phyloP scores from a whole-genome alignment of 2,888 invertebrate genomes.

The Conops quadrifasciatus region DNA sequence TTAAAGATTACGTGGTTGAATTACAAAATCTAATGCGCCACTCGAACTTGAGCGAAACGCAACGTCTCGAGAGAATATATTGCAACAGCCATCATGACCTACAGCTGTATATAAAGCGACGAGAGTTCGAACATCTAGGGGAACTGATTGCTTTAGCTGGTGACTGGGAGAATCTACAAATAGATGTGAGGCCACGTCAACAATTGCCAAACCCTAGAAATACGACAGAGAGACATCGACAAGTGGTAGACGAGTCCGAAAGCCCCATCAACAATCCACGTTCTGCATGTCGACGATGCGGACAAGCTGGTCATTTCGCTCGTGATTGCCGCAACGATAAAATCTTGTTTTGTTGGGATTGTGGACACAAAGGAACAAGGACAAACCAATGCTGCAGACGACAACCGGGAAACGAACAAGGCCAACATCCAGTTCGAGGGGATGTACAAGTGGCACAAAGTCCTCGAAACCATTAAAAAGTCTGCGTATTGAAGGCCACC shows the following conservation, averaged over 20 bases:
- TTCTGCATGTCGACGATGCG: too few species aligned
- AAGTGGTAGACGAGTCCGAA: too few species aligned
- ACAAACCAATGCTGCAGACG: background rate
- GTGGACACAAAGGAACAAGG: background rate
- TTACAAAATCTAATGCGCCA: constrained; percentile 28
- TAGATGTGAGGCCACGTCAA: too few species aligned
- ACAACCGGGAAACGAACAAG: background rate
- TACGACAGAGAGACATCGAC: too few species aligned
- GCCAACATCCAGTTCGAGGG: background rate
- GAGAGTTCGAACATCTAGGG: too few species aligned
- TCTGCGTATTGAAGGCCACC: background rate
- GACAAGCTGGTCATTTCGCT: background rate
- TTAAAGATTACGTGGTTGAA: constrained; percentile 12
- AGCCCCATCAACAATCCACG: too few species aligned
- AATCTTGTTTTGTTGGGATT: background rate
- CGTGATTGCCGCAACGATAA: background rate
- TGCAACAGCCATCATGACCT: constrained; percentile 17
- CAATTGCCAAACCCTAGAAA: too few species aligned
- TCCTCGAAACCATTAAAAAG: background rate
- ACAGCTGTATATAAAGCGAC: too few species aligned
- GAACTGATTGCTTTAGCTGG: too few species aligned
- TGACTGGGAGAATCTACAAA: too few species aligned
- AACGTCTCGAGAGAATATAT: constrained; percentile 28
- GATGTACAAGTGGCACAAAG: background rate
- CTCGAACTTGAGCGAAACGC: background rate